Evolutionary conservation across 2,797 vertebrate genomes (phyloP), one percentile per base, ranked within the genome.

Genomic region (Podarcis lilfordi): DNA sequence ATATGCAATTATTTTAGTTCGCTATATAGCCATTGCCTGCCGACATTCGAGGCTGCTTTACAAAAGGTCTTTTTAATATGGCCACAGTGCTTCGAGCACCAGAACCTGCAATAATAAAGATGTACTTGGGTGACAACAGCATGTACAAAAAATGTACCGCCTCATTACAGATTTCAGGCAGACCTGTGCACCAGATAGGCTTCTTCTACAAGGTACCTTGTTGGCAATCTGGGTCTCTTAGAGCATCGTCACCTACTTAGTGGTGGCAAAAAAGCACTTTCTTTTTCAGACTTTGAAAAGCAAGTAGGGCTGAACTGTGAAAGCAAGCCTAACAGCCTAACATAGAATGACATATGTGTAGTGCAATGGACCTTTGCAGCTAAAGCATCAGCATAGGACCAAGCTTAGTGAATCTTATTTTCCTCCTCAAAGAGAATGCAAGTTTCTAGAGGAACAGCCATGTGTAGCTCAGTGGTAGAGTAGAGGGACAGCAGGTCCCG

Each of bases 71-170:
- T 9, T 50, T 21, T 50, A 43, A 59, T 80, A 8, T 72, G 68
- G 66, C 64, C 17, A 50, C 50, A 55, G 32, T 68, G 59, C 23
- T 85, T 55, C n/a, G 50, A 75, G 43, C 40, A 50, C 10, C 77
- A 8, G 59, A 72, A 72, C 69, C 8, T 80, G 77, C 55, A 85
- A 80, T 72, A 86, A 80, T 40, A 86, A 86, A 86, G 29, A 86
- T 7, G 32, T 4, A n/a, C 27, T 72, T 72, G 17, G 45, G 27
- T 37, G 35, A n/a, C 23, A 72, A 21, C 10, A 5, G 23, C 0
- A 1, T 45, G 37, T 32, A 50, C 25, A 35, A 3, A 66, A 76
- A 88, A 76, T 35, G 40, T 27, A 64, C 15, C 8, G 75, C 61
- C 45, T 68, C 64, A 69, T 5, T 84, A 27, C 43, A 29, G 7